phyloP scores from a whole-genome alignment of 2,888 invertebrate genomes.

The Chalcosyrphus nemorum region DNA sequence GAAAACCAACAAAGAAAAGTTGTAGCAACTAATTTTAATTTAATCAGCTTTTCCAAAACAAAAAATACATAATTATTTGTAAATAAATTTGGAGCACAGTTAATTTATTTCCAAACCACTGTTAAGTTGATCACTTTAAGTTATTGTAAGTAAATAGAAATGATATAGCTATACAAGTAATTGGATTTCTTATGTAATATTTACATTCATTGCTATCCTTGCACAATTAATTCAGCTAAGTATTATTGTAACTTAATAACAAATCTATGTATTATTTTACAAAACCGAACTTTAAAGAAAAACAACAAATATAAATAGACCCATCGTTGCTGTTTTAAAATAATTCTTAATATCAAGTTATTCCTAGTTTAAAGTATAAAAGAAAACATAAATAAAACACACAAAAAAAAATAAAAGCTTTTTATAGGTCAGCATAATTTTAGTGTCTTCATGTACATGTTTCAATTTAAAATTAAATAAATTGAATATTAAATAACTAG shows the following conservation, averaged over 20 bases:
- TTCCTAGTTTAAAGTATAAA: conserved; percentile 52
- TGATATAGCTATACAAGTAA: conserved; percentile 30
- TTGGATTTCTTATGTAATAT: conserved; percentile 61
- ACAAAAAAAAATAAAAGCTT: conserved; percentile 40
- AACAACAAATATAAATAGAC: conserved; percentile 65
- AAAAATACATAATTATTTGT: conserved; percentile 19
- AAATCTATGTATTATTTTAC: conserved; percentile 50
- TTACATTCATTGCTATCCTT: conserved; percentile 59
- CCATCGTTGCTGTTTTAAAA: conserved; percentile 67
- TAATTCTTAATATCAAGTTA: conserved; percentile 61
- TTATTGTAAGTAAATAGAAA: conserved; percentile 8
- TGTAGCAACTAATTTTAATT: background rate
- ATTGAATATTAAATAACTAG: conserved; percentile 59
- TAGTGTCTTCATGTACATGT: conserved; percentile 67
- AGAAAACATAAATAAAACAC: conserved; percentile 5
- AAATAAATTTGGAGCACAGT: conserved; percentile 40
- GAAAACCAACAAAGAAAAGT: conserved; percentile 1
- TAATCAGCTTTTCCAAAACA: conserved; percentile 15
- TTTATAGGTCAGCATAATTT: conserved; percentile 64
- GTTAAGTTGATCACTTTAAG: conserved; percentile 5
- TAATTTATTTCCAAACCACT: conserved; percentile 5
- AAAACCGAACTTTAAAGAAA: conserved; percentile 53
- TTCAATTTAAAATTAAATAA: conserved; percentile 60
- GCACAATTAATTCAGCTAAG: conserved; percentile 40
- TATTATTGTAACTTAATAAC: conserved; percentile 31